Evolutionary conservation across 2,797 vertebrate species (phyloP).

Genomic region (Glyptemys insculpta): DNA sequence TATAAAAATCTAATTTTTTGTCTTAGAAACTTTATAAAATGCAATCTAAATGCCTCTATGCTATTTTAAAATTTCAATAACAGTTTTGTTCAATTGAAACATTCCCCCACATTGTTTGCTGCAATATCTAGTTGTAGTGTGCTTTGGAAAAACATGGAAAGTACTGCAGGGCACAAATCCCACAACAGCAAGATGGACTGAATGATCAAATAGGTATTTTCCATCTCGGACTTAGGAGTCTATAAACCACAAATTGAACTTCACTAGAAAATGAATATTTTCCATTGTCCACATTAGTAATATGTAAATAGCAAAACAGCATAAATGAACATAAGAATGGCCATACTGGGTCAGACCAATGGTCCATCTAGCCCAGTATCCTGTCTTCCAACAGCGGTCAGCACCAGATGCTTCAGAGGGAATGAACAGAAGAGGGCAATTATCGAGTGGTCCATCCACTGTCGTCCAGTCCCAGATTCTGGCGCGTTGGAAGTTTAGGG

Average conservation of each 20-base stretch:
- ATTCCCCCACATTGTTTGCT: not conserved
- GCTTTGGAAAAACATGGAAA: not conserved
- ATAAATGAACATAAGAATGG: not conserved
- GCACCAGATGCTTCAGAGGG: not conserved
- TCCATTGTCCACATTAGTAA: accelerated
- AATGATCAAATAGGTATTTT: not conserved
- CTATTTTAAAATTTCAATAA: not conserved
- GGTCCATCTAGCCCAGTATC: not conserved
- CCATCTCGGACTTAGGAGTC: not conserved
- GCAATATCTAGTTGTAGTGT: not conserved
- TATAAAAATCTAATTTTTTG: not conserved
- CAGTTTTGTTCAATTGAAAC: not conserved
- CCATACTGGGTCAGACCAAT: not conserved
- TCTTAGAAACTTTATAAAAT: not conserved
- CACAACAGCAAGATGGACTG: not conserved
- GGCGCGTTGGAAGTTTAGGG: not conserved
- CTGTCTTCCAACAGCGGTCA: not conserved
- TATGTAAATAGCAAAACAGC: not conserved
- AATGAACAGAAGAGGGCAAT: not conserved
- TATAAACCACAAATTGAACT: not conserved
- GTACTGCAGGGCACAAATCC: not conserved
- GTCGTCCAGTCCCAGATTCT: not conserved
- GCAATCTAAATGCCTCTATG: not conserved
- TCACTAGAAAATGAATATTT: not conserved
- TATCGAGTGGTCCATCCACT: not conserved